A percentile compares a stretch with the other conserved stretches of the same genome.
phyloP scores from a whole-genome alignment of 2,888 invertebrate genomes.

The Cataglyphis albicans region DNA sequence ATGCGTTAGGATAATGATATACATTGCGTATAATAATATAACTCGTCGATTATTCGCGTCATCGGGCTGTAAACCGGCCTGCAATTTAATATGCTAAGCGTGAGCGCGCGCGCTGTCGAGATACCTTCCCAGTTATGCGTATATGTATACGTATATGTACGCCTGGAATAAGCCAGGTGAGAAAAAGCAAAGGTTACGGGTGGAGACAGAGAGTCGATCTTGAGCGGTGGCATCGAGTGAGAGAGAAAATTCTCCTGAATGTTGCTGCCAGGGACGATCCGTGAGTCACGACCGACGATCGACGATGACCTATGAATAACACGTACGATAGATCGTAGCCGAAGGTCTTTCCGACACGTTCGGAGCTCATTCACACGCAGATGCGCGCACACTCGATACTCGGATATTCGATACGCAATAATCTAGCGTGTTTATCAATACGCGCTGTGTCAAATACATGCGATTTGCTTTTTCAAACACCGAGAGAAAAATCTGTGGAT shows the following conservation, averaged over 20 bases:
- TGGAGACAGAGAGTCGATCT: constrained; percentile 43
- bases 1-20: constrained; percentile 55
- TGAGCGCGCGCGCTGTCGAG: constrained; percentile 5
- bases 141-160: background rate
- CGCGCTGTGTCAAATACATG: background rate
- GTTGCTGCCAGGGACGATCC: constrained; percentile 61
- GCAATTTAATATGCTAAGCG: constrained; percentile 48
- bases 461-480: background rate
- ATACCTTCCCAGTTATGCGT: constrained; percentile 25
- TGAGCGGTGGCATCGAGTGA: constrained; percentile 36
- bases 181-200: constrained; percentile 48
- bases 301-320: constrained; percentile 63
- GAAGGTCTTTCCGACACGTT: constrained; percentile 54
- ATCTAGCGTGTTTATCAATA: constrained; percentile 35
- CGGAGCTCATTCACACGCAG: constrained; percentile 49
- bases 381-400: constrained; percentile 17
- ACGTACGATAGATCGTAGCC: constrained; percentile 45
- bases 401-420: constrained; percentile 26
- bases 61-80: constrained; percentile 33
- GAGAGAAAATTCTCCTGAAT: constrained; percentile 56
- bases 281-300: constrained; percentile 65
- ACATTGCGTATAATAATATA: constrained; percentile 51
- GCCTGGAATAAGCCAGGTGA: constrained; percentile 39
- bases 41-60: constrained; percentile 39
- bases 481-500: background rate